phyloP scores from a whole-genome alignment of 2,113 vertebrate genomes.

The Mustela nigripes region DNA sequence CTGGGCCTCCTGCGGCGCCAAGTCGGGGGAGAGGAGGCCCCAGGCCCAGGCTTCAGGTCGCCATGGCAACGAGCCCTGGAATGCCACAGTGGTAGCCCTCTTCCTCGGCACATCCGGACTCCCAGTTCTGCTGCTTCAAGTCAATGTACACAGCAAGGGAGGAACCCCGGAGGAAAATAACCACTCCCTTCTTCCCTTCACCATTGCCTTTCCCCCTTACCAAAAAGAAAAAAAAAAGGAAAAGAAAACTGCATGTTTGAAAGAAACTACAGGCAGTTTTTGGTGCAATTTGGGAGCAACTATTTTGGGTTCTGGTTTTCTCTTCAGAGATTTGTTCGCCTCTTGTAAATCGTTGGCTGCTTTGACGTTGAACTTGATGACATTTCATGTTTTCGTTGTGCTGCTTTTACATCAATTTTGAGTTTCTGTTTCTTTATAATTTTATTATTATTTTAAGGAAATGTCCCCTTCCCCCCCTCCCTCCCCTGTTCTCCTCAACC shows the following conservation, averaged over 20 bases:
- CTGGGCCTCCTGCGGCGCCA: constrained; percentile 73
- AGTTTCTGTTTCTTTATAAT: constrained; percentile 82
- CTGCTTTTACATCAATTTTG: constrained; percentile 84
- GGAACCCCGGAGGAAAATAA: constrained; percentile 66
- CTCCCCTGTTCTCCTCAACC: constrained; percentile 75
- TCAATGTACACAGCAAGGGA: constrained; percentile 76
- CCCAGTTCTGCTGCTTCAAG: constrained; percentile 77
- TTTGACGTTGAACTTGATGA: constrained; percentile 85
- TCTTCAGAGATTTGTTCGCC: constrained; percentile 77
- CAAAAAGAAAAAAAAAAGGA: not conserved
- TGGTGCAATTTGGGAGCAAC: constrained; percentile 80
- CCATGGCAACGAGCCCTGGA: constrained; percentile 84
- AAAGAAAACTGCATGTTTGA: constrained; percentile 73
- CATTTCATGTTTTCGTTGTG: constrained; percentile 86
- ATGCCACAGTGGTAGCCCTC: constrained; percentile 77
- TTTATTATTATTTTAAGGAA: constrained; percentile 83
- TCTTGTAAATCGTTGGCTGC: constrained; percentile 83
- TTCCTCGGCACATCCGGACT: constrained; percentile 80
- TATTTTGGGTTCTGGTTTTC: constrained; percentile 76
- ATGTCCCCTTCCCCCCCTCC: constrained; percentile 60
- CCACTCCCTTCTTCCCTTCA: constrained; percentile 73
- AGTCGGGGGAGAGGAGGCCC: constrained; percentile 80
- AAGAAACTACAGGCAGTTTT: constrained; percentile 82
- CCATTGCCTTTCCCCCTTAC: constrained; percentile 60
- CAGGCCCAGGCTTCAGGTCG: constrained; percentile 79